Base-by-base conservation (phyloP, 2,113 vertebrate species). In the Macquaria ambigua region DNA sequence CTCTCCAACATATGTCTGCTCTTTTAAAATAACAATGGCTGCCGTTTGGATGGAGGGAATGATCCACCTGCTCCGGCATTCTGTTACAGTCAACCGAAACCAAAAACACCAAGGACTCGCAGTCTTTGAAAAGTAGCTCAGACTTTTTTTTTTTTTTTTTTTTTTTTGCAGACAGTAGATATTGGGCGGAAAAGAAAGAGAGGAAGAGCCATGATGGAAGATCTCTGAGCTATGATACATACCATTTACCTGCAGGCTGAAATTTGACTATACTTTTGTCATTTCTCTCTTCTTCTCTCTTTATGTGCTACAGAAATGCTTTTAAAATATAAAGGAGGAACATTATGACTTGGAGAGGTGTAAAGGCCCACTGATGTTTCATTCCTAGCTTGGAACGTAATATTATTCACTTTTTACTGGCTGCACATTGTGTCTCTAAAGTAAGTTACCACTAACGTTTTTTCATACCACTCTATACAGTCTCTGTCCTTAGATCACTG, bases 1-100 rank as follows among this genome's bases (percentile, higher is more conserved):
- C 89, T 89, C 85, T 88, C 92, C 89, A 94, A 93, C 94, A 95
- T 94, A 94, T 93, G 93, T 94, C 91, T 90, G 85, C 89, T 93
- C 89, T 92, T 93, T 90, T 87, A 86, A 89, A 90, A 92, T 92
- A 90, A 93, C 93, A 93, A 94, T 93, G 91, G 89, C 87, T 85
- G 89, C 74, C 76, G 77, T 90, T 94, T 90, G 92, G 91, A 93
- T 85, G 79, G 89, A 90, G 79, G 80, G 52, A 90, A 86, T 78
- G 85, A 87, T 94, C 91, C 94, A 94, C 94, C 94, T 94, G 94
- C 93, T 94, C 91, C 81, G 1, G 77, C 92, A 90, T 94, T 91
- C 92, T 93, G 90, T 89, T 90, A 90, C 88, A 77, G 70, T 93
- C 75, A 39, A 85, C 69, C 50, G 20, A 80, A 90, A 88, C 80